phyloP scores from a whole-genome alignment of 1,140 invertebrate genomes.

The Drosophila melanica region DNA sequence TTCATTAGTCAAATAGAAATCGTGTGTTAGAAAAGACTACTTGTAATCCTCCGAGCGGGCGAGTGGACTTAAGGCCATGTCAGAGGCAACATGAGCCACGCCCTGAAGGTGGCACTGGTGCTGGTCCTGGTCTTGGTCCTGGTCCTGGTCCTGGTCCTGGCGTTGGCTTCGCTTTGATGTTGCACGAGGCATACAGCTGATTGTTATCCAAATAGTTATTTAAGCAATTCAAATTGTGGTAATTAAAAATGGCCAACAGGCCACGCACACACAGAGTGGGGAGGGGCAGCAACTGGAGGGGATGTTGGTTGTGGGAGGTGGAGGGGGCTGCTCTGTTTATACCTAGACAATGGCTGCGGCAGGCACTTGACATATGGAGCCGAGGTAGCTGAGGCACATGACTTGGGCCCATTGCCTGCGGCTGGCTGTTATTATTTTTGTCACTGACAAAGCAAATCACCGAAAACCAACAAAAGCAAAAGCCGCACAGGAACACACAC shows the following conservation, averaged over 20 bases:
- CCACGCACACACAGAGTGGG: slow-evolving; percentile 12
- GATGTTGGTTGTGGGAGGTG: neutral
- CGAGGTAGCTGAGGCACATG: slow-evolving; percentile 31
- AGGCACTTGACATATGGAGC: slow-evolving; percentile 74
- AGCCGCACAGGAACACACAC: slow-evolving; percentile 19
- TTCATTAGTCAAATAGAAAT: slow-evolving; percentile 48
- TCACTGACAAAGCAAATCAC: slow-evolving; percentile 82
- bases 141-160: slow-evolving; percentile 5
- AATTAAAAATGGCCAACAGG: slow-evolving; percentile 74
- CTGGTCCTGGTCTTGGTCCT: slow-evolving; percentile 10
- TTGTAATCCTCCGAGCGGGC: slow-evolving; percentile 20
- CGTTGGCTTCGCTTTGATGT: slow-evolving; percentile 31
- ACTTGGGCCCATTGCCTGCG: slow-evolving; percentile 59
- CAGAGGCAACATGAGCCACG: slow-evolving; percentile 8
- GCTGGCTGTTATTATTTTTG: slow-evolving; percentile 80
- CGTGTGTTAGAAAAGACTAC: slow-evolving; percentile 9
- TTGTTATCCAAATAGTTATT: slow-evolving; percentile 79
- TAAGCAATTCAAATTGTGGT: slow-evolving; percentile 82
- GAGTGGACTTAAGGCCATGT: slow-evolving; percentile 15
- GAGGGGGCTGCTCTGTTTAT: neutral
- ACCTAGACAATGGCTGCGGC: slow-evolving; percentile 45
- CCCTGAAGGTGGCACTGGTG: neutral
- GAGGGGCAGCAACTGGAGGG: neutral
- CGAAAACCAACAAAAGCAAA: slow-evolving; percentile 76
- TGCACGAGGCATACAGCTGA: slow-evolving; percentile 50